These are phyloP conservation scores for Nomada flava DNA, from an alignment of 2,888 invertebrate species.

Conservation along the genomic window DNA sequence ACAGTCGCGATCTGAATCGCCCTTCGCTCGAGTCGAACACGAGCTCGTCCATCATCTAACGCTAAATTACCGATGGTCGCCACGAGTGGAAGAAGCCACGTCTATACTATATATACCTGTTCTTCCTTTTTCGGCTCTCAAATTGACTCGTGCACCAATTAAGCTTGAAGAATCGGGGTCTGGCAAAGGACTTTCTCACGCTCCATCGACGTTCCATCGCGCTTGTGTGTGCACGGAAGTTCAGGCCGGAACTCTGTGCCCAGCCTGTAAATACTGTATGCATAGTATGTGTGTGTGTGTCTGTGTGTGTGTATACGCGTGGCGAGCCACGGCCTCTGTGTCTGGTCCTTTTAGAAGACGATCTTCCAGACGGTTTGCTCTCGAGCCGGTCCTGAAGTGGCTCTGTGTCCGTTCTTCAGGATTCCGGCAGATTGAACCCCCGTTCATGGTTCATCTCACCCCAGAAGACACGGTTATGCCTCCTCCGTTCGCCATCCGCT, in stretches of 20 bases:
- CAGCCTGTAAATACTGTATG: background rate
- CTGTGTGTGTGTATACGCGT: conserved; percentile 18
- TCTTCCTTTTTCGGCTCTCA: conserved; percentile 61
- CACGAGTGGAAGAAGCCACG: conserved; percentile 52
- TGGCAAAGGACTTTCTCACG: conserved; percentile 68
- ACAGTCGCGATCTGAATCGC: background rate
- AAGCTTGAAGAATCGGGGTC: conserved; percentile 63
- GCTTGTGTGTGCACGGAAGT: conserved; percentile 29
- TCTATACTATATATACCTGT: conserved; percentile 35
- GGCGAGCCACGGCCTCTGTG: conserved; percentile 48
- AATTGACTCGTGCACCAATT: conserved; percentile 66
- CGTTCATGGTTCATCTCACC: conserved; percentile 74
- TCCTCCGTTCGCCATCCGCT: conserved; percentile 44
- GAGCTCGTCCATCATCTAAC: conserved; percentile 41
- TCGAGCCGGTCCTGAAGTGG: conserved; percentile 58
- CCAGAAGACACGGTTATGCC: conserved; percentile 68
- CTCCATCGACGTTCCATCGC: conserved; percentile 46
- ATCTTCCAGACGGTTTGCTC: conserved; percentile 77
- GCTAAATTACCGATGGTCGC: conserved; percentile 51
- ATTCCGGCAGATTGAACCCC: conserved; percentile 80
- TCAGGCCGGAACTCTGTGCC: conserved; percentile 20
- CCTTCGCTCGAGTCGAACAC: conserved; percentile 37
- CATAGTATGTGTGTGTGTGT: too few species aligned
- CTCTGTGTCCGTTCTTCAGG: conserved; percentile 75
- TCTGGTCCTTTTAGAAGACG: conserved; percentile 68